Percentiles rank a stretch among this genome's conserved stretches.
Evolutionary conservation across 2,113 vertebrate species (phyloP).

Genomic region (Fulmarus glacialis): DNA sequence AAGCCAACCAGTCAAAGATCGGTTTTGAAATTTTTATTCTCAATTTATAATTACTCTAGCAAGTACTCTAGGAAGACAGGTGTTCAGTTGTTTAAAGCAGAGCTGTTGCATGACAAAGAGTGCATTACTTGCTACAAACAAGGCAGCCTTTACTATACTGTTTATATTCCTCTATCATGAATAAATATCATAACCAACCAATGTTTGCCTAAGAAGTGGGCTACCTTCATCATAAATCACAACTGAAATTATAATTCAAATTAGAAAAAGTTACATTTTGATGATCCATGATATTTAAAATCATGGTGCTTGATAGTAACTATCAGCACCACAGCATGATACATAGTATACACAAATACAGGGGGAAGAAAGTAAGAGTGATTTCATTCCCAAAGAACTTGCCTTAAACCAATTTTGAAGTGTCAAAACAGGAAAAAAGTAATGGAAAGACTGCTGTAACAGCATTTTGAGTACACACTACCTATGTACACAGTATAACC

Average conservation of each 20-base stretch:
- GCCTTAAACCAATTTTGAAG: neutral
- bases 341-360: neutral
- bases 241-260: neutral
- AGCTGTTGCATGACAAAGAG: neutral
- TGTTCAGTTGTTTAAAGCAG: neutral
- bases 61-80: neutral
- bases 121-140: neutral
- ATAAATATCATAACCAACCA: neutral
- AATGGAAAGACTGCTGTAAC: neutral
- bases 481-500: neutral
- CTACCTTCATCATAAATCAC: neutral
- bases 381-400: neutral
- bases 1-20: neutral
- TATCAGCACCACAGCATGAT: neutral
- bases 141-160: neutral
- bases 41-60: neutral
- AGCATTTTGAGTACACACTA: neutral
- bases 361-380: neutral
- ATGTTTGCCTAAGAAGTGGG: neutral
- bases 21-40: neutral
- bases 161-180: neutral
- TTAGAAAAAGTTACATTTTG: neutral
- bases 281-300: neutral
- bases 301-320: neutral
- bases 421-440: neutral